A percentile compares a stretch with the other conserved stretches of the same genome.
These are phyloP conservation scores for Oreocharis arfaki DNA, from an alignment of 2,113 vertebrate genomes.

Conservation along the genomic window DNA sequence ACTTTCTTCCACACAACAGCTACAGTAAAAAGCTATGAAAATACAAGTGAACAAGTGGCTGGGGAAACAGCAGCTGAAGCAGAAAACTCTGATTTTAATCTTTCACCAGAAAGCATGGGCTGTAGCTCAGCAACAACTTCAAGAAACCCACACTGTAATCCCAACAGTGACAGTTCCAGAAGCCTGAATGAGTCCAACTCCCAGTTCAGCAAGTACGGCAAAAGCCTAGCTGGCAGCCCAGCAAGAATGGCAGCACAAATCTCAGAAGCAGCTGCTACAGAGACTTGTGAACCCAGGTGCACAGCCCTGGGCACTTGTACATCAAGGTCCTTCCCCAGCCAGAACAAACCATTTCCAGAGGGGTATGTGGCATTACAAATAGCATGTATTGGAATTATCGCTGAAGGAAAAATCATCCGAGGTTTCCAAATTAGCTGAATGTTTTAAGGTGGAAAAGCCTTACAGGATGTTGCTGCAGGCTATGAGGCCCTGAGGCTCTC, in stretches of 20 bases:
- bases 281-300: neutral
- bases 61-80: neutral
- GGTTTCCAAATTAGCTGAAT: neutral
- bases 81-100: conserved; percentile 3
- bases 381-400: neutral
- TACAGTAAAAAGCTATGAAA: neutral
- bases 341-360: conserved; percentile 1
- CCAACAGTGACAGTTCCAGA: neutral
- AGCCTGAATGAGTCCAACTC: neutral
- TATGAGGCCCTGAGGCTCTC: neutral
- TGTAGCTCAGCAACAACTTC: conserved; percentile 3
- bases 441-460: neutral
- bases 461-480: neutral
- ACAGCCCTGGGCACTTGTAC: neutral
- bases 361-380: neutral
- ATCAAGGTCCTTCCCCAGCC: neutral
- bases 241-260: neutral
- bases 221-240: neutral
- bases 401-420: neutral
- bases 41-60: neutral
- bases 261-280: neutral
- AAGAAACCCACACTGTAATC: neutral
- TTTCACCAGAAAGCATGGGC: neutral
- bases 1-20: neutral
- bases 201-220: neutral